Base-by-base conservation (phyloP, 2,888 invertebrate genomes). In the Silvanus unidentatus region DNA sequence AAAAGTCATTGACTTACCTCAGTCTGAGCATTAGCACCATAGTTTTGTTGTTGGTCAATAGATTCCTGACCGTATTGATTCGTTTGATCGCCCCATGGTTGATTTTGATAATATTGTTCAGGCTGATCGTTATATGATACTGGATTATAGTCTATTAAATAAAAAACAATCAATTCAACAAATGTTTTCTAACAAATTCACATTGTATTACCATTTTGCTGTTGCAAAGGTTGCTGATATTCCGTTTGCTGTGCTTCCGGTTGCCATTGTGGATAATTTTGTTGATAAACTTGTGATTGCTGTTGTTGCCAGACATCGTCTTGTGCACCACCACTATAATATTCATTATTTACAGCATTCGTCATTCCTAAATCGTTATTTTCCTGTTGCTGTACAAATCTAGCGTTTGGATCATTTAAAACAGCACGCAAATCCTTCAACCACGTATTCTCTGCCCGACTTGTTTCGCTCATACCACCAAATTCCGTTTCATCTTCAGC, bases 371-470 rank as follows among this genome's bases (percentile, higher is more conserved):
- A 32, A 12, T 32, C 8, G 3, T 22, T 8, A 22, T 22, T 22
- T 5, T 3, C 8, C 8, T 22, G 22, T 8, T 22, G 22, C 22
- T 8, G 22, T 22, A 22, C 22, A 5, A 22, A 22, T 3, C 22
- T 8, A 22, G 22, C 22, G 8, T 22, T 22, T 22, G 22, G 22
- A 66, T 73, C 70, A 42, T 64, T 63, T 43, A 74, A 66, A 32
- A 77, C 63, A 9, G 68, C 64, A 9, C 71, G 69, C n/a, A 80
- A 64, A 53, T 71, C 73, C 54, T 73, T 71, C 40, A 84, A 65
- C 84, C 83, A 84, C 6, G 70, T 65, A 39, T 79, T 75, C 60
- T 81, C 80, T 0, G 74, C 70, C 43, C 69, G 58, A 43, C 58
- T 65, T 4, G 58, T 59, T 38, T 66, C 68, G 29, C 61, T 42